phyloP scores from a whole-genome alignment of 2,888 invertebrate genomes.

The Entomobrya proxima region DNA sequence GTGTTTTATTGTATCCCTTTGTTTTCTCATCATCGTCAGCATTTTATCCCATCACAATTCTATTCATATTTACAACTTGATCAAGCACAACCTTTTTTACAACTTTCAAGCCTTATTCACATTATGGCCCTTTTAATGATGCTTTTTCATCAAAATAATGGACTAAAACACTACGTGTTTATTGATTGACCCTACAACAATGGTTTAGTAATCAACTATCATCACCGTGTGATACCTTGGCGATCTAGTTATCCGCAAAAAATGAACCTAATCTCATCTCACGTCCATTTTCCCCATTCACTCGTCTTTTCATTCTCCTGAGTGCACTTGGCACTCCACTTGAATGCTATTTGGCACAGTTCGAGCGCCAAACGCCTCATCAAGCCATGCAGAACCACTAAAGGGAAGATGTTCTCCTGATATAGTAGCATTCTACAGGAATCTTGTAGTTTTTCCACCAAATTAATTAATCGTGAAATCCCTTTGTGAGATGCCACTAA shows the following conservation, averaged over 20 bases:
- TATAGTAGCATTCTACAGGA: too few species aligned
- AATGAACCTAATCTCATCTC: not conserved
- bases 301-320: not conserved
- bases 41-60: too few species aligned
- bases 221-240: not conserved
- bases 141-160: not conserved
- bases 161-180: not conserved
- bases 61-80: too few species aligned
- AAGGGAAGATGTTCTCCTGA: too few species aligned
- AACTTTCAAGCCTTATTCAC: not conserved
- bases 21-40: too few species aligned
- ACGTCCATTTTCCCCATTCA: not conserved
- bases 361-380: not conserved
- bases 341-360: conserved; percentile 15
- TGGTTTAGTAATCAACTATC: not conserved
- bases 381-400: not conserved
- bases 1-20: too few species aligned
- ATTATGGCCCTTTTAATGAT: not conserved
- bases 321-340: too few species aligned
- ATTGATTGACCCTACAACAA: not conserved
- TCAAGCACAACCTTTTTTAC: too few species aligned
- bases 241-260: not conserved
- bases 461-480: conserved; percentile 37
- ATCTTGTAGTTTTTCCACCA: not conserved
- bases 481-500: not conserved